phyloP scores from a whole-genome alignment of 2,797 vertebrate genomes.

The Huso huso region DNA sequence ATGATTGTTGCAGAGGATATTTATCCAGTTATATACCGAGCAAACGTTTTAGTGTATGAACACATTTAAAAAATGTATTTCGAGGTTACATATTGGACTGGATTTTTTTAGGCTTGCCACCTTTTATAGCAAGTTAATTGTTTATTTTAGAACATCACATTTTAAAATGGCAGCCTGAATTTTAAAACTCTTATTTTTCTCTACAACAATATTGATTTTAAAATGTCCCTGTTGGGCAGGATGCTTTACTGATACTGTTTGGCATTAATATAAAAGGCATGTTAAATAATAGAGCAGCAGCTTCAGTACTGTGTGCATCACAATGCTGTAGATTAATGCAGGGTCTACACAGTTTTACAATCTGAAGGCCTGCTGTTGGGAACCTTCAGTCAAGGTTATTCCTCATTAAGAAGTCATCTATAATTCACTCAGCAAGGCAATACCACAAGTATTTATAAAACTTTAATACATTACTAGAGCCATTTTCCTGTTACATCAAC shows the following conservation, averaged over 20 bases:
- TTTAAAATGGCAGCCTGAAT: too few relatives aligned
- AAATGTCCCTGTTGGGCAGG: background rate
- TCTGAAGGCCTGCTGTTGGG: constrained; percentile 26
- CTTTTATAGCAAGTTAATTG: too few relatives aligned
- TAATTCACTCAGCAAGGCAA: constrained; percentile 6
- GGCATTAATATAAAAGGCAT: constrained; percentile 22
- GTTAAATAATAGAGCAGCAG: constrained; percentile 53
- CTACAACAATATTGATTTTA: constrained; percentile 8
- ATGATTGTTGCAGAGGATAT: too few relatives aligned
- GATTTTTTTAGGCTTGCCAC: too few relatives aligned
- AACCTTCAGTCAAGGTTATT: constrained; percentile 34
- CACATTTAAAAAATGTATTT: too few relatives aligned
- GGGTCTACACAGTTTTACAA: constrained; percentile 39
- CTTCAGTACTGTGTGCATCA: constrained; percentile 40
- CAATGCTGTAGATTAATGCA: constrained; percentile 34
- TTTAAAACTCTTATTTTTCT: too few relatives aligned
- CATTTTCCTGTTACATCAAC: too few relatives aligned
- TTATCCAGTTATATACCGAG: too few relatives aligned
- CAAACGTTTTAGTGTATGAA: too few relatives aligned
- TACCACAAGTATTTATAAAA: background rate
- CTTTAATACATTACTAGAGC: too few relatives aligned
- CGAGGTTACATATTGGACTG: too few relatives aligned
- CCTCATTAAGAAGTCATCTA: constrained; percentile 7
- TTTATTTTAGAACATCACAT: too few relatives aligned
- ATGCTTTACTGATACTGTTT: constrained; percentile 10